phyloP scores from a whole-genome alignment of 2,797 vertebrate genomes.

The Schizothorax lantsangensis region DNA sequence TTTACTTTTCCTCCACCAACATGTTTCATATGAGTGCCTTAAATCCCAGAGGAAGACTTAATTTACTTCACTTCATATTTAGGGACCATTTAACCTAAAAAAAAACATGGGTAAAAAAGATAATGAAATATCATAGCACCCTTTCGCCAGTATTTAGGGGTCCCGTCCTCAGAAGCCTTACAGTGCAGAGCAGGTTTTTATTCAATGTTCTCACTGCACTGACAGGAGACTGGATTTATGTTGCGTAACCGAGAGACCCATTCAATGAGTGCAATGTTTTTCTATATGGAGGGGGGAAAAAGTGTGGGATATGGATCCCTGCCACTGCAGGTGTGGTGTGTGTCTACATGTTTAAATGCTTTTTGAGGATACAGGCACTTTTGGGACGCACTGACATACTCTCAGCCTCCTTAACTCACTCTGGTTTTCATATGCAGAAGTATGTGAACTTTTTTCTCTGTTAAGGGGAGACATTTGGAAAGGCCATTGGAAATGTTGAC shows the following conservation, averaged over 20 bases:
- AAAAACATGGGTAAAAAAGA: conserved; percentile 1
- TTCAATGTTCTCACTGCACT: conserved; percentile 33
- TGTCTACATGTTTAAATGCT: conserved; percentile 30
- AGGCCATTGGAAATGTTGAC: conserved; percentile 67
- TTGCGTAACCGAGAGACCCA: conserved; percentile 32
- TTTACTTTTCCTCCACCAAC: conserved; percentile 37
- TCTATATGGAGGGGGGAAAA: conserved; percentile 26
- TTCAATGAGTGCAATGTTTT: conserved; percentile 37
- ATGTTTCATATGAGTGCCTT: conserved; percentile 33
- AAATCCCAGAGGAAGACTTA: conserved; percentile 40
- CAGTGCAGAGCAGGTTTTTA: conserved; percentile 5
- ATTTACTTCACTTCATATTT: conserved; percentile 47
- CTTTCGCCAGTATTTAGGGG: conserved; percentile 11
- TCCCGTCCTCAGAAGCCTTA: background rate
- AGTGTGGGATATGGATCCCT: conserved; percentile 34
- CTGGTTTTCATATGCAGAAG: conserved; percentile 45
- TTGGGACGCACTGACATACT: conserved; percentile 42
- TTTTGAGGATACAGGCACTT: conserved; percentile 36
- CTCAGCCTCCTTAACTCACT: conserved; percentile 52
- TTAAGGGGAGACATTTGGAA: conserved; percentile 64
- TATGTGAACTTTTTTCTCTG: conserved; percentile 46
- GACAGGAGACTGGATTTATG: conserved; percentile 48
- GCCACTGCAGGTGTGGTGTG: conserved; percentile 59
- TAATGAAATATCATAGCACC: background rate
- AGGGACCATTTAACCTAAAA: conserved; percentile 26